phyloP scores from a whole-genome alignment of 2,797 vertebrate species.

The Hoplostethus atlanticus region DNA sequence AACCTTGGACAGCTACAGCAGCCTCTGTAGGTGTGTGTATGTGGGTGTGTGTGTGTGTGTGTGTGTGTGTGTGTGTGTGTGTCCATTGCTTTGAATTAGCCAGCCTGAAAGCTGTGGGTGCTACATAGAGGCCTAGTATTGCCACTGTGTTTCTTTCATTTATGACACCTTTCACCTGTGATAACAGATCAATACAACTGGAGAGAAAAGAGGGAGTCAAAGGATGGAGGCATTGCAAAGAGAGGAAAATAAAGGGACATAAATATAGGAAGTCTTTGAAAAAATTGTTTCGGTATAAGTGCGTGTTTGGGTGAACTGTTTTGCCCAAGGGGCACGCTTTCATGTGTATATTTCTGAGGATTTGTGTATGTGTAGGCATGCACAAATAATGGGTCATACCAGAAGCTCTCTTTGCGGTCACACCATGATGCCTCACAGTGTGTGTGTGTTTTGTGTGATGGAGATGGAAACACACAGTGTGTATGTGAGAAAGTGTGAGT shows the following conservation, averaged over 20 bases:
- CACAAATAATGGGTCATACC: slow-evolving; percentile 37
- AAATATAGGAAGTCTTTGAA: slow-evolving; percentile 34
- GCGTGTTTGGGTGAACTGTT: slow-evolving; percentile 27
- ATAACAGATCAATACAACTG: slow-evolving; percentile 56
- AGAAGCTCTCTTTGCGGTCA: slow-evolving; percentile 45
- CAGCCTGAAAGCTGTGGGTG: slow-evolving; percentile 33
- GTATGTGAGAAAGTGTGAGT: not conserved
- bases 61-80: not conserved
- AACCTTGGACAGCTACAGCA: slow-evolving; percentile 63
- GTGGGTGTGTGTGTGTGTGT: slow-evolving; percentile 8
- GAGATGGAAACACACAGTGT: no score
- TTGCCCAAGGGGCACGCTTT: slow-evolving; percentile 34
- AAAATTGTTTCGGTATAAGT: not conserved
- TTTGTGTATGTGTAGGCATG: slow-evolving; percentile 17
- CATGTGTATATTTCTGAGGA: slow-evolving; percentile 38
- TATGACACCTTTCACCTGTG: slow-evolving; percentile 51
- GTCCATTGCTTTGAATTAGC: slow-evolving; percentile 48
- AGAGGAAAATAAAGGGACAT: slow-evolving; percentile 23
- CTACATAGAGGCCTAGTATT: slow-evolving; percentile 2
- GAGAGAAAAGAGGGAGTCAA: slow-evolving; percentile 50
- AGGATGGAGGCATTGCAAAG: slow-evolving; percentile 21
- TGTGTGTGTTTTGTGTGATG: not conserved
- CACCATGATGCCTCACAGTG: slow-evolving; percentile 14
- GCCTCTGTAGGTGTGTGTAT: not conserved
- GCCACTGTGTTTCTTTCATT: slow-evolving; percentile 31